These are phyloP conservation scores for Carcina quercana DNA, from an alignment of 2,888 invertebrate genomes.

Conservation along the genomic window DNA sequence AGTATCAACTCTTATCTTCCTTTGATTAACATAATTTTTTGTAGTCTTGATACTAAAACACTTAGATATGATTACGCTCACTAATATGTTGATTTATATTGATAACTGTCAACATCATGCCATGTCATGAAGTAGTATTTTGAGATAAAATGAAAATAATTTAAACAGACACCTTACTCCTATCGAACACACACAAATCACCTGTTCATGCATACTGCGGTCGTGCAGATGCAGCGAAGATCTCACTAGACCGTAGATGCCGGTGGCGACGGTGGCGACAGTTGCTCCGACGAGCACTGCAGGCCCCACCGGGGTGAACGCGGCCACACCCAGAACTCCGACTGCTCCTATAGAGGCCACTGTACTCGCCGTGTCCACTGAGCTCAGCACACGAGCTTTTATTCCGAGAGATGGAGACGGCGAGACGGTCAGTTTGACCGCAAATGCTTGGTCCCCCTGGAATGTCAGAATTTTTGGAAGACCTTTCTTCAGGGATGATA, in stretches of 20 bases:
- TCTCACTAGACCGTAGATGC: slow-evolving; percentile 66
- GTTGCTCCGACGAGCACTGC: slow-evolving; percentile 62
- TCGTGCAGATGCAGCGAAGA: slow-evolving; percentile 65
- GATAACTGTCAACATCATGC: too few species aligned
- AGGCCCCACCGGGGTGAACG: slow-evolving; percentile 66
- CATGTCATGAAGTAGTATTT: too few species aligned
- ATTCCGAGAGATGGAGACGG: slow-evolving; percentile 55
- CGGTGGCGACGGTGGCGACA: slow-evolving; percentile 58
- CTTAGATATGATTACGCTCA: too few species aligned
- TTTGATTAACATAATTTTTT: too few species aligned
- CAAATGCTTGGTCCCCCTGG: slow-evolving; percentile 47
- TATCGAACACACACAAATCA: too few species aligned
- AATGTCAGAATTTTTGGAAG: too few species aligned
- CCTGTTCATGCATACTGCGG: slow-evolving; percentile 67
- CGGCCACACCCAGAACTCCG: slow-evolving; percentile 66
- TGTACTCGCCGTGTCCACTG: slow-evolving; percentile 55
- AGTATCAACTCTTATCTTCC: too few species aligned
- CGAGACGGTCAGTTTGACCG: slow-evolving; percentile 51
- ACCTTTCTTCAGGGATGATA: too few species aligned
- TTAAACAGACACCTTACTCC: too few species aligned
- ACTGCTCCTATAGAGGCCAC: slow-evolving; percentile 59
- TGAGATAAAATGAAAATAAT: too few species aligned
- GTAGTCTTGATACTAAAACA: too few species aligned
- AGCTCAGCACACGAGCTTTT: slow-evolving; percentile 49
- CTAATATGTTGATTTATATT: too few species aligned